These are phyloP conservation scores for Antennarius maculatus DNA, from an alignment of 2,797 vertebrate genomes.

Conservation along the genomic window DNA sequence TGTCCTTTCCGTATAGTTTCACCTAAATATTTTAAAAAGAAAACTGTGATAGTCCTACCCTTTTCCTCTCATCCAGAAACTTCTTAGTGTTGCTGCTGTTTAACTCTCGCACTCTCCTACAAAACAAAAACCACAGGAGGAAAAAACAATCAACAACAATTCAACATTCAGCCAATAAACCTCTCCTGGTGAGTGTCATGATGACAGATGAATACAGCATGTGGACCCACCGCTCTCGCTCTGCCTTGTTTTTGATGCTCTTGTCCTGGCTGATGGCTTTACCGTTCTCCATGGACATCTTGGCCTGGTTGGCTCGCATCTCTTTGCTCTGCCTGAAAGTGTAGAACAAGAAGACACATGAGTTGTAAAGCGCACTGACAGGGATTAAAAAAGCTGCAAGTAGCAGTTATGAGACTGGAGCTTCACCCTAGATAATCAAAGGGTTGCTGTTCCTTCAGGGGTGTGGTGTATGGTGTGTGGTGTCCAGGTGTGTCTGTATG, in stretches of 20 bases:
- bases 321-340: slow-evolving; percentile 94
- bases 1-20: neutral
- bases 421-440: slow-evolving; percentile 1
- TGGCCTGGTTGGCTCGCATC: slow-evolving; percentile 97
- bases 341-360: neutral
- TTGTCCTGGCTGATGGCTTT: slow-evolving; percentile 99
- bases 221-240: slow-evolving; percentile 90
- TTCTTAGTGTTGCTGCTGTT: slow-evolving; percentile 99
- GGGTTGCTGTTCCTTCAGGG: neutral
- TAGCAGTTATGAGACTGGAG: neutral
- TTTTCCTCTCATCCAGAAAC: slow-evolving; percentile 97
- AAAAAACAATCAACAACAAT: neutral
- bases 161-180: neutral
- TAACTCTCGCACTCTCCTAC: slow-evolving; percentile 94
- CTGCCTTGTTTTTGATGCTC: slow-evolving; percentile 98
- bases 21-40: neutral
- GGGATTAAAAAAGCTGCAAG: neutral
- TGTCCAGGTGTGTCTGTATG: neutral
- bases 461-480: too few species aligned
- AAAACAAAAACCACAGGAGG: neutral
- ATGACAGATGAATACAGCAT: neutral
- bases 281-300: slow-evolving; percentile 98
- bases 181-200: neutral
- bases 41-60: slow-evolving; percentile 80
- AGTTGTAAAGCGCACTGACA: neutral